Conservation (phyloP, 2,113 vertebrate species). For the Chamaetylas fuelleborni region DNA sequence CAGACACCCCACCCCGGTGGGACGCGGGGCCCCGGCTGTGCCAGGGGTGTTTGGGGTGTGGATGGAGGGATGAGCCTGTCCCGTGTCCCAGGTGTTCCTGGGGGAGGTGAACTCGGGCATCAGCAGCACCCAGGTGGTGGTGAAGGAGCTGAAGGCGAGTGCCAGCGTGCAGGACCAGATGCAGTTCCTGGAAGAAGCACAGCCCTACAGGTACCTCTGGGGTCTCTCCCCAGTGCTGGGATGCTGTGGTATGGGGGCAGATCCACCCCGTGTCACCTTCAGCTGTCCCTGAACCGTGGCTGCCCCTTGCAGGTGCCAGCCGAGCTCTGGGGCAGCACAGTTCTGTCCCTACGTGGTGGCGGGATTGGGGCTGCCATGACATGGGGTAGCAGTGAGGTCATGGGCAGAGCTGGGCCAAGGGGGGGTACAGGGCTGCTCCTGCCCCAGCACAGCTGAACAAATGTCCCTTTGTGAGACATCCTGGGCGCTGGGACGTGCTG, state of each 20-base stretch:
- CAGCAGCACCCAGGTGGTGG: slow-evolving; percentile 88
- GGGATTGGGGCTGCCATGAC: accelerated
- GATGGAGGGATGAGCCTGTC: neutral
- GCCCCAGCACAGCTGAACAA: slow-evolving; percentile 21
- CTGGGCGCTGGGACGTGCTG: slow-evolving; percentile 36
- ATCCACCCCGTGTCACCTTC: accelerated
- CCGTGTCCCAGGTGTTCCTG: slow-evolving; percentile 81
- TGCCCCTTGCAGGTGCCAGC: neutral
- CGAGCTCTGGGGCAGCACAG: neutral
- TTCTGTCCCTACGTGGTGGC: accelerated
- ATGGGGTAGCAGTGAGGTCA: neutral
- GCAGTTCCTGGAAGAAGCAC: slow-evolving; percentile 90
- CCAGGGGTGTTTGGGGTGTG: neutral
- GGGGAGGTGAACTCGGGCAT: slow-evolving; percentile 88
- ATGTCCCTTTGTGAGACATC: slow-evolving; percentile 31
- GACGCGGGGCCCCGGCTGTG: accelerated
- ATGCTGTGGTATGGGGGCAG: too few relatives aligned
- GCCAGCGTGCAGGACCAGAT: slow-evolving; percentile 89
- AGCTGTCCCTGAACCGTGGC: accelerated
- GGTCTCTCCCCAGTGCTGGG: accelerated
- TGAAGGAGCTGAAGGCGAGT: slow-evolving; percentile 90
- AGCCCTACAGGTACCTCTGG: slow-evolving; percentile 84
- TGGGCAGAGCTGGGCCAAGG: neutral
- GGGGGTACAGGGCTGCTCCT: neutral
- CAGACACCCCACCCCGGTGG: accelerated